These are phyloP conservation scores for rabbit (Oryctolagus cuniculus) DNA, from an alignment of 2,113 vertebrate genomes.

Conservation along the genomic window mOryCun1.1 NC_091432.1:15225001-15225500, in stretches of 20 bases:
- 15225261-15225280: no score
- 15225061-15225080: background rate
- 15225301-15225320: no score
- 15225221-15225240: background rate
- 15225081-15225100: background rate
- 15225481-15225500: no score
- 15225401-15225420: no score
- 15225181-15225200: background rate
- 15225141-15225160: background rate
- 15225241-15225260: background rate
- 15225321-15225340: no score
- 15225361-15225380: no score
- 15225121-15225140: background rate
- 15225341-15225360: no score
- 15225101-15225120: background rate
- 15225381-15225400: no score
- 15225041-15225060: background rate
- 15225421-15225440: no score
- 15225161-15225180: background rate
- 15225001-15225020: background rate
- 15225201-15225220: background rate
- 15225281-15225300: no score
- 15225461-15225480: no score
- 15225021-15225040: background rate
- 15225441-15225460: no score